phyloP scores from a whole-genome alignment of 1,140 invertebrate genomes.

The Tetramorium parvispinum region DNA sequence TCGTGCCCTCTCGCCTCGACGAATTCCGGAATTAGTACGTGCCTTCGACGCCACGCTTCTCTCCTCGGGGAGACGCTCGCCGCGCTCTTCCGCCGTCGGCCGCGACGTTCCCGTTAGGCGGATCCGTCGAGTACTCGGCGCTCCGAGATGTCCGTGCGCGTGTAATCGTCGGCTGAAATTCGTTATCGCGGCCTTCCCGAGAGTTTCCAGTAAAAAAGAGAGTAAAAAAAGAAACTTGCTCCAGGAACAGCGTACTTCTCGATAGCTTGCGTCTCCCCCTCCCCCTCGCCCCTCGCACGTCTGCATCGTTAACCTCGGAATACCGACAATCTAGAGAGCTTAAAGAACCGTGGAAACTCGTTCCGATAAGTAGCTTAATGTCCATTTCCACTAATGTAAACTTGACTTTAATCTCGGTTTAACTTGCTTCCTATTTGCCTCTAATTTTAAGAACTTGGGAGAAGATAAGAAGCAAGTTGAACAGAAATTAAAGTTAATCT shows the following conservation, averaged over 20 bases:
- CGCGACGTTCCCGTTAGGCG: constrained; percentile 13
- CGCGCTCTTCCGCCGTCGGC: neutral
- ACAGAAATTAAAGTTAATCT: too few relatives aligned
- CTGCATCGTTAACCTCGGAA: neutral
- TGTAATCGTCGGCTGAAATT: too few relatives aligned
- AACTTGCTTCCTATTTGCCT: too few relatives aligned
- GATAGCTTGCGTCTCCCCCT: neutral
- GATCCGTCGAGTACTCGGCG: neutral
- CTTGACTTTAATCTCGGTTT: too few relatives aligned
- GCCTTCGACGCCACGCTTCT: constrained; percentile 41
- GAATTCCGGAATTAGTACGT: constrained; percentile 58
- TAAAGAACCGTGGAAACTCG: neutral
- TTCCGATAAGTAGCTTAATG: neutral
- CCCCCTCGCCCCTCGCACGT: neutral
- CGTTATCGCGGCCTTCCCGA: too few relatives aligned
- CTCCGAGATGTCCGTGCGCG: too few relatives aligned
- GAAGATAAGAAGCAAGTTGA: too few relatives aligned
- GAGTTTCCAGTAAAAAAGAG: too few relatives aligned
- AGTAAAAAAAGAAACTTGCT: neutral
- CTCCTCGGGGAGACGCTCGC: neutral
- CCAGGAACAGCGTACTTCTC: neutral
- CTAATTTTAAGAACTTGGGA: too few relatives aligned
- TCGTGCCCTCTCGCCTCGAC: neutral
- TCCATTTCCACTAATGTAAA: too few relatives aligned
- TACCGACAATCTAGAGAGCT: neutral